phyloP scores from a whole-genome alignment of 1,140 invertebrate genomes.

The Agraylea sexmaculata region DNA sequence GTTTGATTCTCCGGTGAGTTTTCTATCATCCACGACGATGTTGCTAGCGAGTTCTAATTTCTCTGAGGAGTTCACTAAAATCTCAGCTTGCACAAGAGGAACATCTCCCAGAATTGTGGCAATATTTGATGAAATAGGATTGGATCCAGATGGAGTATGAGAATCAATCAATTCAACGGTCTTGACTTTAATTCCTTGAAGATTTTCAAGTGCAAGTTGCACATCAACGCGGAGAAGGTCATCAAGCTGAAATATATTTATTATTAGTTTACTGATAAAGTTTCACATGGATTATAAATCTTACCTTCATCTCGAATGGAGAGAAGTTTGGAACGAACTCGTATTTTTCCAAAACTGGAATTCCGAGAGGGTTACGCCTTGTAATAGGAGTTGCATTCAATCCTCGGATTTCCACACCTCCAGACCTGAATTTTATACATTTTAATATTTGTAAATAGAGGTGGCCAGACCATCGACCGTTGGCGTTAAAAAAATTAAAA shows the following conservation, averaged over 20 bases:
- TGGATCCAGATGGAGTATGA: conserved; percentile 31
- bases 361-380: conserved; percentile 45
- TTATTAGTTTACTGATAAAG: neutral
- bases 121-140: conserved; percentile 41
- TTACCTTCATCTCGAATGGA: conserved; percentile 26
- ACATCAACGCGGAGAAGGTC: conserved; percentile 45
- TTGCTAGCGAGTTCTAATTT: conserved; percentile 34
- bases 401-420: conserved; percentile 74
- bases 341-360: conserved; percentile 62
- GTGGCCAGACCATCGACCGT: neutral
- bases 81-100: conserved; percentile 49
- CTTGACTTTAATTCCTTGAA: conserved; percentile 53
- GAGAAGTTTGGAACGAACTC: conserved; percentile 60
- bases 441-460: neutral
- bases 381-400: conserved; percentile 70
- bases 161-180: conserved; percentile 53
- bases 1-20: conserved; percentile 43
- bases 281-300: conserved; percentile 6
- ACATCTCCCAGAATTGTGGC: conserved; percentile 45
- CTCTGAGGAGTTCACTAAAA: conserved; percentile 33
- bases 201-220: conserved; percentile 72
- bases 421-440: conserved; percentile 39
- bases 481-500: neutral
- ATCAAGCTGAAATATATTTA: conserved; percentile 27
- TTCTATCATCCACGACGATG: conserved; percentile 49